Conservation (phyloP, 2,888 invertebrate species). For the Eupithecia subumbrata region DNA sequence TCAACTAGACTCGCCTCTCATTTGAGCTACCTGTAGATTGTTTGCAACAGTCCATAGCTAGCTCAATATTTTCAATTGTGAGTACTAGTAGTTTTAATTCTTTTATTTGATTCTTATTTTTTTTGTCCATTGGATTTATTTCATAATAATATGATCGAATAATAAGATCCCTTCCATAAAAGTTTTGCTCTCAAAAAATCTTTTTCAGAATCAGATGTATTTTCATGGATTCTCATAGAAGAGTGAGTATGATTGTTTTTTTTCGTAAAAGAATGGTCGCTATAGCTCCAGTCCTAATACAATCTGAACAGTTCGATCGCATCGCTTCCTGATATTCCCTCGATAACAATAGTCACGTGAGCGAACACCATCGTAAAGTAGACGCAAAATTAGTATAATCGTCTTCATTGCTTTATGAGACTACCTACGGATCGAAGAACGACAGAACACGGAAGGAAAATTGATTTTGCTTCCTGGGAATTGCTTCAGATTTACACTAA, state of each 20-base stretch:
- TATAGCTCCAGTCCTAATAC: slow-evolving; percentile 22
- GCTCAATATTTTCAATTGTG: too few species aligned
- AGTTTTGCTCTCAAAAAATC: not conserved
- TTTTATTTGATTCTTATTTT: too few species aligned
- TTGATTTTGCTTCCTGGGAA: not conserved
- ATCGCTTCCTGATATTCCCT: slow-evolving; percentile 53
- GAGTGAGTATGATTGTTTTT: not conserved
- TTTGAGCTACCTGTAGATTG: too few species aligned
- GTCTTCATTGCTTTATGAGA: slow-evolving; percentile 35
- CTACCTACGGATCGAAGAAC: slow-evolving; percentile 11
- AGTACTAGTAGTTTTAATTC: too few species aligned
- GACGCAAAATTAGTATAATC: slow-evolving; percentile 39
- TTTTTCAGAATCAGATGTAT: not conserved
- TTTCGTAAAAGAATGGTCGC: slow-evolving; percentile 28
- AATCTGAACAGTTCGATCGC: slow-evolving; percentile 2
- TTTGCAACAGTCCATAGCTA: too few species aligned
- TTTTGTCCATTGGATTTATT: too few species aligned
- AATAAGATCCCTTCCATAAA: not conserved
- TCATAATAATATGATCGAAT: too few species aligned
- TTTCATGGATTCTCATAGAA: not conserved
- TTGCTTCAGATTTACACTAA: not conserved
- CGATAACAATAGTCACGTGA: slow-evolving; percentile 50
- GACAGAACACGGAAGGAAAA: slow-evolving; percentile 17
- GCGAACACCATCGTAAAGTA: slow-evolving; percentile 39
- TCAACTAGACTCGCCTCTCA: too few species aligned